Conservation (phyloP, 2,888 invertebrate species). For the Drosophila gaucha region DNA sequence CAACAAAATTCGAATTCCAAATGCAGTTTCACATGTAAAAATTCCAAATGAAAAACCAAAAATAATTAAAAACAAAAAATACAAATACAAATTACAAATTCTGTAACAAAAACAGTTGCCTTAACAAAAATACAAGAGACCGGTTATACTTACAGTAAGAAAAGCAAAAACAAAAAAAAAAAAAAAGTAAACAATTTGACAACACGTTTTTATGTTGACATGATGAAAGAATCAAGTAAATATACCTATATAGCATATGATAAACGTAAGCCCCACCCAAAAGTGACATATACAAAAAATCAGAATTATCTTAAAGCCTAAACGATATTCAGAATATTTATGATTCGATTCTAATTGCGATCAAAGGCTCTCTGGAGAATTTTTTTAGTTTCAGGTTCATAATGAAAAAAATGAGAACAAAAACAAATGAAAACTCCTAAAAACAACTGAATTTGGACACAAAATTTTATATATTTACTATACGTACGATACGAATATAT, state of each 20-base stretch:
- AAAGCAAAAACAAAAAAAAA: slow-evolving; percentile 15
- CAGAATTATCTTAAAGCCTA: slow-evolving; percentile 25
- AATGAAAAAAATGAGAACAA: slow-evolving; percentile 28
- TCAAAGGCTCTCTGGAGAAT: slow-evolving; percentile 36
- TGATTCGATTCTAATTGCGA: slow-evolving; percentile 21
- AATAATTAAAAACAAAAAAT: slow-evolving; percentile 39
- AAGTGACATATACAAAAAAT: slow-evolving; percentile 37
- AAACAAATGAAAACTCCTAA: slow-evolving; percentile 76
- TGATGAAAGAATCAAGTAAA: slow-evolving; percentile 38
- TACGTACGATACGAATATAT: slow-evolving; percentile 58
- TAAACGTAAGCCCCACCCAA: slow-evolving; percentile 80
- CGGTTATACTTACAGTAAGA: slow-evolving; percentile 74
- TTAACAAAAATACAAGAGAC: slow-evolving; percentile 76
- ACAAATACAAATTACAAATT: slow-evolving; percentile 66
- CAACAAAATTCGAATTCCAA: slow-evolving; percentile 51
- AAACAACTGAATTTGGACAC: slow-evolving; percentile 83
- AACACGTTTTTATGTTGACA: slow-evolving; percentile 66
- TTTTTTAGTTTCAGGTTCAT: slow-evolving; percentile 36
- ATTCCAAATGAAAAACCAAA: slow-evolving; percentile 49
- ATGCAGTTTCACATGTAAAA: slow-evolving; percentile 60
- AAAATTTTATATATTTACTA: slow-evolving; percentile 80
- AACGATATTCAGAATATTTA: slow-evolving; percentile 28
- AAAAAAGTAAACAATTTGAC: slow-evolving; percentile 56
- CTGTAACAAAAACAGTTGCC: slow-evolving; percentile 83
- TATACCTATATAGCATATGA: slow-evolving; percentile 59